Evolutionary conservation across 1,140 invertebrate genomes (phyloP), one percentile per base, ranked within the genome.

Genomic region (Drosophila ohnishii): DNA sequence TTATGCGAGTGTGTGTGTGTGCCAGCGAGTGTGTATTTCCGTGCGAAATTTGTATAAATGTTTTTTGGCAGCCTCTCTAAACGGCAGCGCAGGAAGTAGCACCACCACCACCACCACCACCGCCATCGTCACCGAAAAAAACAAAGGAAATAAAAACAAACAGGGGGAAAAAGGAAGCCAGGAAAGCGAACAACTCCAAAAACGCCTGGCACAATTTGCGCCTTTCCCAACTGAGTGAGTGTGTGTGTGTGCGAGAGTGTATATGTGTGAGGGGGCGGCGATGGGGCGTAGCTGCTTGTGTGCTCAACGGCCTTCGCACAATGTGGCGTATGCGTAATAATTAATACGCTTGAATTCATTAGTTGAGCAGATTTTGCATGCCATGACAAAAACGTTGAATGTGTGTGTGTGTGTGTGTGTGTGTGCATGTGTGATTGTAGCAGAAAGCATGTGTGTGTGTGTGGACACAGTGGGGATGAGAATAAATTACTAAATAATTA

Each of bases 271-370:
- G 9, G 45, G 57, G 45, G 56, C 25, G 55, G 53, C 47, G 48
- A 42, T 35, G 65, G 32, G 51, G 62, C 39, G 39, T 48, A 22
- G n/a, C 22, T 66, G 65, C 62, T 65, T 66, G 65, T 64, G 55
- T 83, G 75, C 56, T 73, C 67, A 63, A 75, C 76, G 84, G 80
- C 84, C 83, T 88, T 84, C 80, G 84, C 74, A 87, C 84, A 84
- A 80, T 78, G 76, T 88, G 84, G 84, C 84, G 84, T 87, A 88
- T 87, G 84, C 84, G 84, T 87, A 87, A 87, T 87, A 87, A 88
- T 87, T 88, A 88, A 87, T 87, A 88, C 84, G 84, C 84, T 89
- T 87, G 84, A 88, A 88, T 87, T 87, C 84, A 88, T 88, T 89
- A 87, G 84, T 88, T 87, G 79, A 80, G 83, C 83, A 80, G 84